Evolutionary conservation across 2,797 vertebrate genomes (phyloP), one percentile per base, ranked within the genome.

Genomic region (Falco rusticolus): DNA sequence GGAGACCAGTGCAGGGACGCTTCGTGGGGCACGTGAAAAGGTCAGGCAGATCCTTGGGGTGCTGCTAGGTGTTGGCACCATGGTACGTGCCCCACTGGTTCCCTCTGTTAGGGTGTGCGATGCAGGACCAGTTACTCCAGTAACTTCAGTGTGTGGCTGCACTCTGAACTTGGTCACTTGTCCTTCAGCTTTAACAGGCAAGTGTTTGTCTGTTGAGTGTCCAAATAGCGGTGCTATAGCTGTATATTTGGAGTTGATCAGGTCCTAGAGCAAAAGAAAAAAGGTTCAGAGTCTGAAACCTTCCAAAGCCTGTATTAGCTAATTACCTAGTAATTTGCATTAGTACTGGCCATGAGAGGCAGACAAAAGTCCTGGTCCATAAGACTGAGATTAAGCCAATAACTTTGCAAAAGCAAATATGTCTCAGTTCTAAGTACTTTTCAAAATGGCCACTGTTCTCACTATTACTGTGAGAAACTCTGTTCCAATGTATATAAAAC

Each of bases 401-500:
- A 80, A 70, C 0, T 1, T 75, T 65, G 11, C 21, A 41, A 71
- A 90, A 34, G 53, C 90, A 92, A 96, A 89, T 48, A 48, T 5
- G 11, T 41, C 29, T 71, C 68, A 11, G 5, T 63, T 54, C 51
- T 65, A 39, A 88, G 80, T 66, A 17, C 80, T 84, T 83, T 29
- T 75, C 86, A 91, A 96, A 96, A 97, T 93, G 79, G 84, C 93
- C 82, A 83, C 41, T 41, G 41, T 41, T 41, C 41, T 41, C 41
- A 41, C 92, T 9, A 24, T 63, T 65, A 5, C 85, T 94, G 84
- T 93, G 89, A 96, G 89, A 96, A 93, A 82, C 84, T 95, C 89
- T 70, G 34, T 94, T 96, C 84, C 94, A 90, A 84, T 97, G 92
- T 98, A 85, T 94, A 96, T 96, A 96, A 91, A 98, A 96, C 94